These are phyloP conservation scores for Calcarius ornatus DNA, from an alignment of 2,113 vertebrate species.

Conservation along the genomic window DNA sequence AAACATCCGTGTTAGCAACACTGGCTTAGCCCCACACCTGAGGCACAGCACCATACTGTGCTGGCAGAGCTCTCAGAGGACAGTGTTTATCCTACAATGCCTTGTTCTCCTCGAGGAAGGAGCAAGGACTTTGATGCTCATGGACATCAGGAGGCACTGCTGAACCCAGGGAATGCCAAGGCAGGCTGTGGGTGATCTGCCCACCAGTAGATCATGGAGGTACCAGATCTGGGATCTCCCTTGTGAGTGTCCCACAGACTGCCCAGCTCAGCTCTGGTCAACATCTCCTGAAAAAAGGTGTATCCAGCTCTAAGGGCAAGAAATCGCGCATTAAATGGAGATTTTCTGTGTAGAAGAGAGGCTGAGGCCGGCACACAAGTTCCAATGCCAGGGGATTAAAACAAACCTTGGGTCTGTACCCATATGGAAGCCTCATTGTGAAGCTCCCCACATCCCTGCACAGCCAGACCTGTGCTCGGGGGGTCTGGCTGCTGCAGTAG, in stretches of 20 bases:
- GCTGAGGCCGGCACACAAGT: background rate
- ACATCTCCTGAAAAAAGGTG: background rate
- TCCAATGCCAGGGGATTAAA: background rate
- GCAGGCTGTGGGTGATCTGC: background rate
- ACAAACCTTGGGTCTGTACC: background rate
- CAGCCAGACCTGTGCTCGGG: background rate
- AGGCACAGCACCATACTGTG: fast-evolving
- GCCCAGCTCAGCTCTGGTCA: background rate
- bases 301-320: background rate
- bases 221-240: background rate
- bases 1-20: fast-evolving
- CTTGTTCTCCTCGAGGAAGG: fast-evolving
- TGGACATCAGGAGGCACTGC: background rate
- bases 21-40: background rate
- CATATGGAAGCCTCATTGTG: background rate
- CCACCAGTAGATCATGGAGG: background rate
- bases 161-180: background rate
- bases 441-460: background rate
- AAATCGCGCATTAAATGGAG: background rate
- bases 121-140: background rate
- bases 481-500: background rate
- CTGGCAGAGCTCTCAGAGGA: background rate
- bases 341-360: background rate
- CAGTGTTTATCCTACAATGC: background rate
- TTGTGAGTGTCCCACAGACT: background rate